Evolutionary conservation across 2,113 vertebrate species (phyloP).

Genomic region (Eretmochelys imbricata): DNA sequence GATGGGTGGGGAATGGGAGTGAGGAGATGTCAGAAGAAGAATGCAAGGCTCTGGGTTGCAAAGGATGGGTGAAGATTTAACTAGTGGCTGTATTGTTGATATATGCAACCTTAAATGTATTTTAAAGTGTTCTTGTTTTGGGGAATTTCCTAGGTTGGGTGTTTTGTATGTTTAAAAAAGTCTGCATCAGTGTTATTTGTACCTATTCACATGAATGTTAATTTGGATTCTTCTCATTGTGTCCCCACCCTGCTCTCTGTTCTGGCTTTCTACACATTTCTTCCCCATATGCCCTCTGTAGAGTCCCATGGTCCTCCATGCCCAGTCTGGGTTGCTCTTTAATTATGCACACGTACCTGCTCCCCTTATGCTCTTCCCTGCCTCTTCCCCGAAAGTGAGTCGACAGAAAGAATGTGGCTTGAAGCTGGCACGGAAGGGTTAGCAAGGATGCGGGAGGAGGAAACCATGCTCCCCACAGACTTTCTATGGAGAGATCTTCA

Average conservation of each 20-base stretch:
- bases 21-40: slow-evolving; percentile 29
- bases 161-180: background rate
- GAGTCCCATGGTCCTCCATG: background rate
- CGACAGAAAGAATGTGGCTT: background rate
- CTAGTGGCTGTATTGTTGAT: background rate
- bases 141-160: background rate
- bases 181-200: background rate
- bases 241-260: background rate
- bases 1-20: slow-evolving; percentile 10
- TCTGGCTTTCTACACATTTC: background rate
- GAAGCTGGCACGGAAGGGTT: background rate
- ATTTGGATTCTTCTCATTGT: background rate
- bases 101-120: background rate
- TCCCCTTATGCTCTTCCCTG: background rate
- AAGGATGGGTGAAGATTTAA: slow-evolving; percentile 20
- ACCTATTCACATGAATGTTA: background rate
- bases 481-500: background rate
- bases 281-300: background rate
- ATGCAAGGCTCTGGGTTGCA: background rate
- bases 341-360: background rate
- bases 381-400: background rate
- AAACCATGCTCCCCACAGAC: background rate
- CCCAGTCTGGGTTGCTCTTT: background rate
- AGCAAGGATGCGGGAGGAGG: background rate
- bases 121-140: background rate